Conservation (phyloP, 2,113 vertebrate genomes). For the Peromyscus maniculatus region DNA sequence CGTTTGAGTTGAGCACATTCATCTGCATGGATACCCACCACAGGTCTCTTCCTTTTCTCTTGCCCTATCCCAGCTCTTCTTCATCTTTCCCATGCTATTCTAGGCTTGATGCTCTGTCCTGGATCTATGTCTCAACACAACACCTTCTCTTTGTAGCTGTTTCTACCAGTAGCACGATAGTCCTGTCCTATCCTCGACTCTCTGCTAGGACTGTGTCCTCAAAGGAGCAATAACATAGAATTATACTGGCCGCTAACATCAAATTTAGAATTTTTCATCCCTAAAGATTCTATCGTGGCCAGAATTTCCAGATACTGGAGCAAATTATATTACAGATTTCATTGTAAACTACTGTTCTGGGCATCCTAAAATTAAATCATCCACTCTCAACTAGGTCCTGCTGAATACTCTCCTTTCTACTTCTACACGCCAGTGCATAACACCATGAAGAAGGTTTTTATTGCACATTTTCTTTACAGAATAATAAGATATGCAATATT, state of each 20-base stretch:
- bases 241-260: neutral
- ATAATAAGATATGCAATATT: neutral
- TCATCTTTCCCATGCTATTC: neutral
- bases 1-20: neutral
- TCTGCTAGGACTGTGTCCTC: too few relatives aligned
- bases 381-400: neutral
- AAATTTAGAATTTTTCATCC: neutral
- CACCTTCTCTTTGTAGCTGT: neutral
- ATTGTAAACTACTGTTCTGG: neutral
- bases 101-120: neutral
- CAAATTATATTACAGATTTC: neutral
- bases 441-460: neutral
- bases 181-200: neutral
- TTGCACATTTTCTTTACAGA: constrained; percentile 7
- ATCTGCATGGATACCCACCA: too few relatives aligned
- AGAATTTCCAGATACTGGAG: neutral
- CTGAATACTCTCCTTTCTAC: neutral
- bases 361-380: neutral
- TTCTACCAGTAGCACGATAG: neutral
- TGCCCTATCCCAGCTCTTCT: neutral
- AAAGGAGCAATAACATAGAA: neutral
- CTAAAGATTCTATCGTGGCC: neutral
- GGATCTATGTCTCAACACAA: neutral
- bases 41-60: neutral
- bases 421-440: neutral